phyloP scores from a whole-genome alignment of 2,113 vertebrate genomes.

The Ctenodactylus gundi region DNA sequence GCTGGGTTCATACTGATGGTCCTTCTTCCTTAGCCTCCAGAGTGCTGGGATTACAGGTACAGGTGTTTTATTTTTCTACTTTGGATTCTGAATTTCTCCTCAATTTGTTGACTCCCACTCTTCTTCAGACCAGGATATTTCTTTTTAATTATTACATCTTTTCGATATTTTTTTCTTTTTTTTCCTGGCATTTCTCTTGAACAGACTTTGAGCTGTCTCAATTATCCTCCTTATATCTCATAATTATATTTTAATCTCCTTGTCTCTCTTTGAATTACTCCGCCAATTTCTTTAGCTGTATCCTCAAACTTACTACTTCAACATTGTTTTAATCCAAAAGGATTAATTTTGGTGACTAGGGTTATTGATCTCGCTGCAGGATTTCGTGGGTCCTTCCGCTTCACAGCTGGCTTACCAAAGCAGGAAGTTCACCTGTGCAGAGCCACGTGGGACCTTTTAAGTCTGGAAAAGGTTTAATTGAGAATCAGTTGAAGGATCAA shows the following conservation, averaged over 20 bases:
- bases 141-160: background rate
- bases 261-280: background rate
- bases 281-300: background rate
- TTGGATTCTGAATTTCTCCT: background rate
- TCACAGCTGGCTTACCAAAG: background rate
- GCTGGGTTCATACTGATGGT: background rate
- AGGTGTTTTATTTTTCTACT: background rate
- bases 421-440: background rate
- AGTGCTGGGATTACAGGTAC: background rate
- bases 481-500: background rate
- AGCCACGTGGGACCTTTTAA: background rate
- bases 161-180: background rate
- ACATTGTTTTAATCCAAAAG: background rate
- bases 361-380: background rate
- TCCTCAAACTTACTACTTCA: conserved; percentile 20
- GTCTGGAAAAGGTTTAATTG: conserved; percentile 25
- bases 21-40: background rate
- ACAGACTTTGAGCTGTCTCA: background rate
- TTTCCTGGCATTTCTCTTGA: background rate
- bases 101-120: background rate
- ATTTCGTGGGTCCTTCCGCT: background rate
- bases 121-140: background rate
- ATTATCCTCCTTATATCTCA: background rate
- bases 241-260: background rate
- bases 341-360: background rate